Base-by-base conservation (phyloP, 2,888 invertebrate genomes). In the Cyclophora albipunctata region DNA sequence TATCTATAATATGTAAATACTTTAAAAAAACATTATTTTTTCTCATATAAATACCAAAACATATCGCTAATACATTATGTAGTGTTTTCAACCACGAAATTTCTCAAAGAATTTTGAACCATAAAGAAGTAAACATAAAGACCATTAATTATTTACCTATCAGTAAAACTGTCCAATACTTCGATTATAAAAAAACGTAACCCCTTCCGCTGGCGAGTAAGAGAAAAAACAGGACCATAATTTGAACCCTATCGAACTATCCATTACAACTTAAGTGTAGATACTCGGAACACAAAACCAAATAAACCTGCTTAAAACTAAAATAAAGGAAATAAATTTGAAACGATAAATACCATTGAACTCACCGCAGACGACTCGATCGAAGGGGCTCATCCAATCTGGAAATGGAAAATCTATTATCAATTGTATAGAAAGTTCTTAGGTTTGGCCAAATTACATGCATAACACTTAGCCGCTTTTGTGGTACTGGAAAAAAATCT, bases 311-410 rank as follows among this genome's bases (percentile, higher is more conserved):
- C 81, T 87, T 87, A 84, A 74, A 86, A 84, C 78, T 84, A 86
- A 89, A 90, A 89, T 79, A 90, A 88, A 89, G 89, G 84, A 89
- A 90, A 89, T 81, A 43, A 43, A 43, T 43, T 83, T 84, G 84
- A 90, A 90, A 90, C 85, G 86, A 89, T 91, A 92, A 93, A 91
- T 92, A 94, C 93, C 93, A 92, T 93, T 93, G 84, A 94, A 96
- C 94, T 96, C 94, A 93, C 96, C 96, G 92, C 96, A 96, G 89
- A 96, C 95, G 90, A 96, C 96, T 90, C 96, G 93, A 91, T 96
- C 96, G 90, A 96, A 96, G 80, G 96, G 96, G 90, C 94, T 95
- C 95, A 96, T 96, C 96, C 96, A 96, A 92, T 96, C 96, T 96
- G 93, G 83, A 93, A 94, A 90, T 89, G 84, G 89, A 90, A 85